These are phyloP conservation scores for Monochamus saltuarius DNA, from an alignment of 1,140 invertebrate species.

Conservation along the genomic window DNA sequence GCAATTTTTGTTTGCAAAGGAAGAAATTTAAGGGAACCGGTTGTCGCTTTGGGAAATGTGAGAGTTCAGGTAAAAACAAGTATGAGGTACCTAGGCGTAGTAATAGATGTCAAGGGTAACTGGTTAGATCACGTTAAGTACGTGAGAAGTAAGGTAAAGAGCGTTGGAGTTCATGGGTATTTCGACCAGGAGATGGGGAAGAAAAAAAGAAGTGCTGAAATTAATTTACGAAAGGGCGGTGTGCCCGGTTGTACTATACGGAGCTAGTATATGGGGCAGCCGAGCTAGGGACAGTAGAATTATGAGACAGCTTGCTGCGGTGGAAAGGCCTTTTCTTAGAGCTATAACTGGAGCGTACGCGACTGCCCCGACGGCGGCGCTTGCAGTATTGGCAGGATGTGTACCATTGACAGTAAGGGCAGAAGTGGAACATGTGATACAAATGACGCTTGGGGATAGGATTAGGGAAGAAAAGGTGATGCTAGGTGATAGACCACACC, in stretches of 20 bases:
- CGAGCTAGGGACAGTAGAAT: conserved; percentile 12
- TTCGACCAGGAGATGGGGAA: too few species aligned
- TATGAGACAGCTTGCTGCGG: conserved; percentile 19
- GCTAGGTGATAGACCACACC: too few species aligned
- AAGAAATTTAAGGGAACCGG: conserved; percentile 20
- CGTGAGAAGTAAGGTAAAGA: conserved; percentile 3
- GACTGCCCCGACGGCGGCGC: conserved; percentile 21
- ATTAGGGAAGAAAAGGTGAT: too few species aligned
- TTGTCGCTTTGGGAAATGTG: conserved; percentile 5
- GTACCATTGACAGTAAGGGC: too few species aligned
- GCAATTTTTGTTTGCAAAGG: conserved; percentile 18
- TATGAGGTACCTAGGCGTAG: conserved; percentile 29
- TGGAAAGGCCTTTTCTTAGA: conserved; percentile 25
- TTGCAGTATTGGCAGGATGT: conserved; percentile 17
- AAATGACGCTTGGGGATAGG: too few species aligned
- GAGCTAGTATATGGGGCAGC: neutral
- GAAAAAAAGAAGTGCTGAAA: too few species aligned
- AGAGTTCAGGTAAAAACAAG: neutral
- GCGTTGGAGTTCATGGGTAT: too few species aligned
- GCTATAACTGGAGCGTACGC: conserved; percentile 23
- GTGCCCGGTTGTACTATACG: too few species aligned
- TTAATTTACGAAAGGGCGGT: too few species aligned
- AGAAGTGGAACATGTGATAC: too few species aligned
- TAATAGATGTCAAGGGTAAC: conserved; percentile 17
- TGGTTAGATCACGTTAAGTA: conserved; percentile 24